A percentile compares a stretch with the other conserved stretches of the same genome.
These are phyloP conservation scores for Drosophila melanosoma DNA, from an alignment of 2,888 invertebrate species.

Conservation along the genomic window DNA sequence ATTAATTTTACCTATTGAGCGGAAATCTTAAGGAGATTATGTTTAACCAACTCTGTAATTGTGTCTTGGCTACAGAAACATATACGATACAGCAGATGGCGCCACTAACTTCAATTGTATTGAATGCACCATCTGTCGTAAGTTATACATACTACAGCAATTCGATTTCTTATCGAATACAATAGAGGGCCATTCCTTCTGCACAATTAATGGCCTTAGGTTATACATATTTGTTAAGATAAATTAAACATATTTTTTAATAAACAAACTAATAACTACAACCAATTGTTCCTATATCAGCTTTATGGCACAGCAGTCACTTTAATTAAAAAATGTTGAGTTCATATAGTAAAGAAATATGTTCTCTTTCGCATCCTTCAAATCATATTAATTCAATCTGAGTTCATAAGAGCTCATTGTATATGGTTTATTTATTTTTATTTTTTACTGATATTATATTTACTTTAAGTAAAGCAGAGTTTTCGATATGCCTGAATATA, in stretches of 20 bases:
- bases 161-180: not conserved
- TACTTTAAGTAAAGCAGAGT: not conserved
- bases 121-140: not conserved
- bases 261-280: not conserved
- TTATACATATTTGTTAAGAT: not conserved
- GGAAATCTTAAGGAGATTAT: not conserved
- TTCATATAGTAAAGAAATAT: not conserved
- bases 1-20: not conserved
- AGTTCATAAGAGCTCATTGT: not conserved
- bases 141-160: not conserved
- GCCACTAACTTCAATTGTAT: not conserved
- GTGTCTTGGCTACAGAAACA: not conserved
- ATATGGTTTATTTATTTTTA: not conserved
- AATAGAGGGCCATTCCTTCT: not conserved
- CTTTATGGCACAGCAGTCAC: not conserved
- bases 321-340: not conserved
- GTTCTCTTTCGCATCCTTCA: not conserved
- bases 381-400: not conserved
- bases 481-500: not conserved
- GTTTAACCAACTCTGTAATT: not conserved
- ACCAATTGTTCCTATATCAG: not conserved
- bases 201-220: not conserved
- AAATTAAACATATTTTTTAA: not conserved
- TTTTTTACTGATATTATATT: not conserved
- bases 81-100: not conserved